Conservation (phyloP, 2,797 vertebrate genomes). For the Caiman crocodilus region DNA sequence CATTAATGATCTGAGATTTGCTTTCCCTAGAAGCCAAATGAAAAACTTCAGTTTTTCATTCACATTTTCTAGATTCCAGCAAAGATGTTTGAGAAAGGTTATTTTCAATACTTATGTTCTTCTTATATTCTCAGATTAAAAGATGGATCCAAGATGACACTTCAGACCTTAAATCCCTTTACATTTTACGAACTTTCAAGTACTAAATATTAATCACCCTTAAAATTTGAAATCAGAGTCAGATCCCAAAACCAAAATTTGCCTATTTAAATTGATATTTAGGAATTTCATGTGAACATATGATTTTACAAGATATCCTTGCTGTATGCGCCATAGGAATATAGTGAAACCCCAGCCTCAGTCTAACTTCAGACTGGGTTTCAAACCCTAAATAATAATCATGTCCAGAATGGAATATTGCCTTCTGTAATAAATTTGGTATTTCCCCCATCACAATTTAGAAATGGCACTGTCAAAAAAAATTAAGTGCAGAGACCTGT, state of each 20-base stretch:
- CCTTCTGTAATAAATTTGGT: neutral
- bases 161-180: neutral
- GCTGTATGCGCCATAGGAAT: neutral
- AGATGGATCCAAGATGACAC: neutral
- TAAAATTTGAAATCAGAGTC: neutral
- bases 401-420: neutral
- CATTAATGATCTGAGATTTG: neutral
- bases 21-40: neutral
- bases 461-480: neutral
- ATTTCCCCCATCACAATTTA: neutral
- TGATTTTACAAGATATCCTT: constrained; percentile 1
- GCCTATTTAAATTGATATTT: neutral
- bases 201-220: neutral
- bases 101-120: neutral
- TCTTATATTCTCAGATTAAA: neutral
- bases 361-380: neutral
- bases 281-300: neutral
- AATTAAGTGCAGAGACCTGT: constrained; percentile 30
- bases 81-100: neutral
- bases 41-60: neutral
- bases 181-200: neutral
- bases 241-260: neutral
- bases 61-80: neutral
- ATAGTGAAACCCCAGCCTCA: neutral
- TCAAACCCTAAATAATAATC: neutral